Evolutionary conservation across 2,888 invertebrate genomes (phyloP).

Genomic region (Apamea anceps): DNA sequence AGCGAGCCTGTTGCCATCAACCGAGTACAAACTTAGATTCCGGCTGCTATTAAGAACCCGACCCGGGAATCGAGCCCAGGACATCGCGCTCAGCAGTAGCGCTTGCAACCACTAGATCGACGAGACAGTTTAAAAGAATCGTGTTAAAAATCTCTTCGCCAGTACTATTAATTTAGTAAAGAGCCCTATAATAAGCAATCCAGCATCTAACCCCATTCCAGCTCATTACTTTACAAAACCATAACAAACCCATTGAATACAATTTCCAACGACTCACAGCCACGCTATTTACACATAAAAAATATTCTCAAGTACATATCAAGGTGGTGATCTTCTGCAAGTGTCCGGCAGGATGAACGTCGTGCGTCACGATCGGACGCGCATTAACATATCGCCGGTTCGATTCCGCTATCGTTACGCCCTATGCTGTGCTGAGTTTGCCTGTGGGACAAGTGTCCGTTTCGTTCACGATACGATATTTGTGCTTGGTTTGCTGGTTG

Average conservation of each 20-base stretch:
- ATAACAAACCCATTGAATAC: conserved; percentile 50
- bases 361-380: conserved; percentile 89
- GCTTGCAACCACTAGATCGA: not conserved
- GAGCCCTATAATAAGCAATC: not conserved
- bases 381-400: conserved; percentile 88
- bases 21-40: not conserved
- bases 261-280: conserved; percentile 53
- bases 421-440: conserved; percentile 59
- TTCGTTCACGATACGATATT: conserved; percentile 43
- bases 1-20: not conserved
- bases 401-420: conserved; percentile 83
- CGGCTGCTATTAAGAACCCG: not conserved
- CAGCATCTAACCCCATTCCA: conserved; percentile 36
- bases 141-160: not conserved
- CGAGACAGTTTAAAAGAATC: not conserved
- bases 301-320: conserved; percentile 69
- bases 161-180: not conserved
- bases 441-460: conserved; percentile 61
- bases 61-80: not conserved
- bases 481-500: not conserved
- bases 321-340: conserved; percentile 70
- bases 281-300: conserved; percentile 68
- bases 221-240: conserved; percentile 49
- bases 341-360: conserved; percentile 83
- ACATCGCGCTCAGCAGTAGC: too few relatives aligned